Evolutionary conservation across 2,888 invertebrate genomes (phyloP), one percentile per base, ranked within the genome.

Genomic region (Ornithoptera alexandrae): DNA sequence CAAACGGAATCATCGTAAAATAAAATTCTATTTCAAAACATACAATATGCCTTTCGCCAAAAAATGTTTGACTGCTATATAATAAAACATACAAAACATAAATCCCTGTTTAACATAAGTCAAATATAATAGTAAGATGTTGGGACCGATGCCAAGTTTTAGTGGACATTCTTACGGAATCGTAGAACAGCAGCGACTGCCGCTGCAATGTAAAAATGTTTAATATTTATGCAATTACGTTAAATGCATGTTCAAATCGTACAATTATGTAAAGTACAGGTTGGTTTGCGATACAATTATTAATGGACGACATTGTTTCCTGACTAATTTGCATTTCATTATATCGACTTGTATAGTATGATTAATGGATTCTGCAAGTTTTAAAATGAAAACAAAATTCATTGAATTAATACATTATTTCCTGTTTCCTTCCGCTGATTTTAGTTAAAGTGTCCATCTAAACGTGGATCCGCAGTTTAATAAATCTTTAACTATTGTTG

Each of bases 401-500:
- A 46, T 46, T 3, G 2, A 46, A 46, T 12, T 15, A 12, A 46
- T 46, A 15, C 3, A 2, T 12, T 12, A 1, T 46, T 15, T 46
- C 1, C 46, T 15, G 46, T 46, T 46, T 12, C 2, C 15, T 46
- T 46, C 15, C 12, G 12, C n/a, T 53, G 6, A 18, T 18, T 53
- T 6, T 53, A 53, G 0, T 53, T 18, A 18, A 53, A 53, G n/a
- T n/a, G 50, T 46, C 50, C 50, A 50, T 62, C 22, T 50, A 46
- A 18, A 46, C 42, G 10, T 39, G n/a, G 10, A 61, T 42, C 60
- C 62, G 53, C 17, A 67, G 64, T 46, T 42, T 61, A 22, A 63
- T 39, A 15, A 46, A 12, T 50, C 20, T 56, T 24, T 2, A 59
- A 68, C 64, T 75, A 78, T 80, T 74, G 81, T 72, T 81, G 77